These are phyloP conservation scores for Progne subis DNA, from an alignment of 2,113 vertebrate genomes.

Conservation along the genomic window DNA sequence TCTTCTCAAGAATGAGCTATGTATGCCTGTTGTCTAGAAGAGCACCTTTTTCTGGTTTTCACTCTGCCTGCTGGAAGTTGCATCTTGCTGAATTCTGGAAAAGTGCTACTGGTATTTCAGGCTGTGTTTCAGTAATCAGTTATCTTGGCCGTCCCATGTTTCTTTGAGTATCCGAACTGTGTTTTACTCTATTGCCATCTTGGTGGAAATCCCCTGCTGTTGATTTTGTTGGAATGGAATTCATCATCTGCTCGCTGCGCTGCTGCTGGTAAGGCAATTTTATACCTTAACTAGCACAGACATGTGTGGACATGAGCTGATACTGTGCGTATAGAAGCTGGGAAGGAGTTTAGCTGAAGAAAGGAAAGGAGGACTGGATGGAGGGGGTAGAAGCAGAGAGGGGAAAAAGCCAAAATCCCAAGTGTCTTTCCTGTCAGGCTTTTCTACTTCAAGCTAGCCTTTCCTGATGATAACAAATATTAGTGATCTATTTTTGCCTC, in stretches of 20 bases:
- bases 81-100: constrained; percentile 13
- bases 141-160: background rate
- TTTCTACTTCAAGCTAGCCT: background rate
- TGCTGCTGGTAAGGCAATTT: constrained; percentile 55
- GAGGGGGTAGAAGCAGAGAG: background rate
- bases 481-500: background rate
- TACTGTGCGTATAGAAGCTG: background rate
- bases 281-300: background rate
- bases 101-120: background rate
- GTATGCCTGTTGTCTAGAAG: background rate
- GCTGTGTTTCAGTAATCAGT: background rate
- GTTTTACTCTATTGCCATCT: background rate
- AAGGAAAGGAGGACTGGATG: background rate
- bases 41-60: background rate
- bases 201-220: constrained; percentile 40
- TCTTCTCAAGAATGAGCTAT: background rate
- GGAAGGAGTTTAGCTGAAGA: background rate
- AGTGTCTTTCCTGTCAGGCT: background rate
- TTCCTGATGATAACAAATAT: background rate
- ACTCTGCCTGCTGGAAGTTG: background rate
- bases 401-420: background rate
- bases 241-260: constrained; percentile 30
- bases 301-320: background rate
- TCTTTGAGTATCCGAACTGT: background rate
- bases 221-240: constrained; percentile 57